Evolutionary conservation across 2,797 vertebrate species (phyloP).

Genomic region (Karalla daura): DNA sequence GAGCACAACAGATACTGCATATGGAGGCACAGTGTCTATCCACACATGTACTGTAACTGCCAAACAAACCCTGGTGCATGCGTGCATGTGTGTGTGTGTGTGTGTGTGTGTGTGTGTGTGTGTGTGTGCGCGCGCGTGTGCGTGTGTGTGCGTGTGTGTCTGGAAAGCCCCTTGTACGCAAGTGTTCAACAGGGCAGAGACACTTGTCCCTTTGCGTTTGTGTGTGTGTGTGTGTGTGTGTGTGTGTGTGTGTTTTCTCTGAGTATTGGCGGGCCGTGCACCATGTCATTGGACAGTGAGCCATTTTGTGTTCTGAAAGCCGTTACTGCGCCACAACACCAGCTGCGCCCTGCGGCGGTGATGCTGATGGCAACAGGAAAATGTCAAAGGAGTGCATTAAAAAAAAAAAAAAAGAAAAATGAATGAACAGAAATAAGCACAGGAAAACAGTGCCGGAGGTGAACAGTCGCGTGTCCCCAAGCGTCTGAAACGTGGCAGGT

Average conservation of each 20-base stretch:
- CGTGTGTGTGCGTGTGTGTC: slow-evolving; percentile 14
- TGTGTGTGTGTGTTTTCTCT: slow-evolving; percentile 14
- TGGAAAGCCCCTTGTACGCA: slow-evolving; percentile 48
- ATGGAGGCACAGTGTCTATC: slow-evolving; percentile 53
- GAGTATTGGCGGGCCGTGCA: slow-evolving; percentile 57
- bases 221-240: slow-evolving; percentile 21
- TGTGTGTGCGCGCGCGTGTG: slow-evolving; percentile 17
- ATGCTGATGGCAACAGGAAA: slow-evolving; percentile 31
- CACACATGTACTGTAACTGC: slow-evolving; percentile 39
- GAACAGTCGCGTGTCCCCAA: slow-evolving; percentile 2
- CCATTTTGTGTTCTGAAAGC: slow-evolving; percentile 60
- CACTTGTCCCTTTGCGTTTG: slow-evolving; percentile 49
- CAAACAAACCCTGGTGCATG: slow-evolving; percentile 46
- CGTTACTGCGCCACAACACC: slow-evolving; percentile 59
- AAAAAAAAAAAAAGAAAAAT: not conserved
- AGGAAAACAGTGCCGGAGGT: slow-evolving; percentile 3
- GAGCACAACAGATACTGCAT: slow-evolving; percentile 57
- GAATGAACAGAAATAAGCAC: not conserved
- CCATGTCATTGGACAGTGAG: slow-evolving; percentile 70
- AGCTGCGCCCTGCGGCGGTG: slow-evolving; percentile 63
- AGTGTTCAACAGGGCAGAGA: slow-evolving; percentile 48
- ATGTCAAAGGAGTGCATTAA: not conserved
- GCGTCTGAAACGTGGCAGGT: slow-evolving; percentile 18
- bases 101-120: slow-evolving; percentile 16
- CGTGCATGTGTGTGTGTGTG: slow-evolving; percentile 24